These are phyloP conservation scores for Cyanoderma ruficeps DNA, from an alignment of 2,113 vertebrate species.

Conservation along the genomic window DNA sequence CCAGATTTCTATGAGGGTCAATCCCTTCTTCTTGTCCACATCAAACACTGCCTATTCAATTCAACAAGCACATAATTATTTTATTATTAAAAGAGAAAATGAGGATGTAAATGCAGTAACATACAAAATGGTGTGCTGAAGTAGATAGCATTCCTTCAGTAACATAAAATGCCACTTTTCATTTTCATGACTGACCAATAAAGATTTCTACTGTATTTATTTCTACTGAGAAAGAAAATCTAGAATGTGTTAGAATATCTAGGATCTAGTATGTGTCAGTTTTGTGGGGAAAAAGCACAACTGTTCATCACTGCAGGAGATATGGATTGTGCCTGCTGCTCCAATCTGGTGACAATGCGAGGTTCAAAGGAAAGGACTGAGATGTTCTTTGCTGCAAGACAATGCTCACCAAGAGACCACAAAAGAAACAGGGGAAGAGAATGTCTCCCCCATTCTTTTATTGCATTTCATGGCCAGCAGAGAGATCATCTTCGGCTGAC, in stretches of 20 bases:
- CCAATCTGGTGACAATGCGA: neutral
- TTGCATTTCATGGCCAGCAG: neutral
- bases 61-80: neutral
- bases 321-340: neutral
- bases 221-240: neutral
- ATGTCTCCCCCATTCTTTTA: neutral
- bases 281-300: neutral
- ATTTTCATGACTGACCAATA: neutral
- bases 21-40: constrained; percentile 88
- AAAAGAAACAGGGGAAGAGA: neutral
- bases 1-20: constrained; percentile 92
- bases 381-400: neutral
- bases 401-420: neutral
- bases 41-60: constrained; percentile 90
- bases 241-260: neutral
- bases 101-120: neutral
- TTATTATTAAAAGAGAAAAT: neutral
- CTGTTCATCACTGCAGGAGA: neutral
- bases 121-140: neutral
- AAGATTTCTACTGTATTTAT: neutral
- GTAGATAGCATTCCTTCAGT: neutral
- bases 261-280: neutral
- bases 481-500: neutral
- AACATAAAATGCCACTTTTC: neutral
- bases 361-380: neutral